These are phyloP conservation scores for Phalanger gymnotis DNA, from an alignment of 2,797 vertebrate species.

Conservation along the genomic window DNA sequence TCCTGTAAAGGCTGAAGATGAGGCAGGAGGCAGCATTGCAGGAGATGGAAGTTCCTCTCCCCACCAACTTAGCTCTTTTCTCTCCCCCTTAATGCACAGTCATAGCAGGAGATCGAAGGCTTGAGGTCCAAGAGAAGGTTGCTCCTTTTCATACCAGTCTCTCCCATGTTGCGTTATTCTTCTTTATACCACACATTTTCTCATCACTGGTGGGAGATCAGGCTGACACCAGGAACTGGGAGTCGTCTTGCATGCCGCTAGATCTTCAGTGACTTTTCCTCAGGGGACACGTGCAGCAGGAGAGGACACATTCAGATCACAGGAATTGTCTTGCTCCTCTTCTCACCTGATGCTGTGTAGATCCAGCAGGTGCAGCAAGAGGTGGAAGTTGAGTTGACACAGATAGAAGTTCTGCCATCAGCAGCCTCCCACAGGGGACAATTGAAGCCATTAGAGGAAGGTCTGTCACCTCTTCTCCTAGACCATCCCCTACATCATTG, in stretches of 20 bases:
- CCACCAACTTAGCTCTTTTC: too few relatives aligned
- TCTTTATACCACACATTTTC: background rate
- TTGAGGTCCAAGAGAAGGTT: too few relatives aligned
- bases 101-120: too few relatives aligned
- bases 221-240: background rate
- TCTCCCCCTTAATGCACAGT: too few relatives aligned
- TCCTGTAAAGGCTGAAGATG: too few relatives aligned
- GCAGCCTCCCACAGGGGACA: background rate
- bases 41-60: too few relatives aligned
- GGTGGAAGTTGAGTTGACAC: background rate
- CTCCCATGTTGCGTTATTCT: background rate
- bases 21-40: too few relatives aligned
- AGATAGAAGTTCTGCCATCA: background rate
- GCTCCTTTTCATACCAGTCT: too few relatives aligned
- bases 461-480: background rate
- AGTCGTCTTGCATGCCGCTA: background rate
- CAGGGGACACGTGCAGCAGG: background rate
- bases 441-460: background rate
- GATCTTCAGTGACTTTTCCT: background rate
- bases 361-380: background rate
- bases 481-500: background rate
- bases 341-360: background rate
- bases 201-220: background rate
- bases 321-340: background rate
- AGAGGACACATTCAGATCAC: background rate